These are phyloP conservation scores for Pocillopora verrucosa DNA, from an alignment of 64 coral and sea anemone species.

Conservation along the genomic window DNA sequence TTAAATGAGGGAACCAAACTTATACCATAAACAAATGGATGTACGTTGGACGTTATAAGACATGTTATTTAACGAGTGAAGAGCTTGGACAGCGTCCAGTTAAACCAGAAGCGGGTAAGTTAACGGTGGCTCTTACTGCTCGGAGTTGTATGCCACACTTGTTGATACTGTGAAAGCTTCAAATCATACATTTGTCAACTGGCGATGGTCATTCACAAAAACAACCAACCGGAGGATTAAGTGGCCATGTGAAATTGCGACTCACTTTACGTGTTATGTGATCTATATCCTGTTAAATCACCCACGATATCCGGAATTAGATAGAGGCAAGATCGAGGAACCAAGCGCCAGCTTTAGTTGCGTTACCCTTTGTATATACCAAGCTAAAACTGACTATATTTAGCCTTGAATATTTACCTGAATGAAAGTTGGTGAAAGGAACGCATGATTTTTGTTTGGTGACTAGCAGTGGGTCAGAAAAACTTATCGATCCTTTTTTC, in stretches of 20 bases:
- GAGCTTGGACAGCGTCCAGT: slow-evolving; percentile 19
- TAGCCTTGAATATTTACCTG: not conserved
- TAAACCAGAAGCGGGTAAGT: slow-evolving; percentile 31
- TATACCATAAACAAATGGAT: slow-evolving; percentile 44
- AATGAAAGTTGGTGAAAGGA: slow-evolving; percentile 32
- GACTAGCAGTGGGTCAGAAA: not conserved
- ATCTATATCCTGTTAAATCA: slow-evolving; percentile 56
- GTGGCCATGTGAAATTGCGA: slow-evolving; percentile 22
- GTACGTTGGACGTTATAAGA: slow-evolving; percentile 27
- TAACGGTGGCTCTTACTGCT: slow-evolving; percentile 1
- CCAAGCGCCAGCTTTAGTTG: slow-evolving; percentile 7
- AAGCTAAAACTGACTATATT: slow-evolving; percentile 24
- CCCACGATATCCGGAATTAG: slow-evolving; percentile 40
- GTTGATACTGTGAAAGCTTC: slow-evolving; percentile 34
- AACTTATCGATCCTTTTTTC: not conserved
- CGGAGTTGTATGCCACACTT: slow-evolving; percentile 13
- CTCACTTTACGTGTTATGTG: slow-evolving; percentile 32
- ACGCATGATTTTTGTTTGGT: slow-evolving; percentile 5
- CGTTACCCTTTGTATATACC: slow-evolving; percentile 33
- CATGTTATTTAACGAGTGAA: slow-evolving; percentile 11
- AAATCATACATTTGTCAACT: slow-evolving; percentile 49
- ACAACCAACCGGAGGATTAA: slow-evolving; percentile 1
- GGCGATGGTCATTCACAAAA: slow-evolving; percentile 21
- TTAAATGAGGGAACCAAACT: slow-evolving; percentile 28
- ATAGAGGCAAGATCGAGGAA: not conserved